phyloP scores from a whole-genome alignment of 2,797 vertebrate genomes.

The Sebastes alutus region DNA sequence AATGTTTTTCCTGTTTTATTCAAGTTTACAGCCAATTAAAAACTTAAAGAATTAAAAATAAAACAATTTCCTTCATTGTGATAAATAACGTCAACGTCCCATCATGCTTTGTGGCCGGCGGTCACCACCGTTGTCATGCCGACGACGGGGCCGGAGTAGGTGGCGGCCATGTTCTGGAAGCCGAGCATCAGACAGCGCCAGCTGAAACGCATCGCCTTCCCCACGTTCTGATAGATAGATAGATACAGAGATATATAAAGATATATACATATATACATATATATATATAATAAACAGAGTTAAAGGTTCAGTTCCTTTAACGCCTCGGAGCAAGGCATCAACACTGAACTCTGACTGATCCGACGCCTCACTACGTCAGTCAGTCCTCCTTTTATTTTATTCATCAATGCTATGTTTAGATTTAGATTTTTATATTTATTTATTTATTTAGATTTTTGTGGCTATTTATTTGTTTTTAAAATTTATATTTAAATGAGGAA shows the following conservation, averaged over 20 bases:
- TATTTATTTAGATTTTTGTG: too few species aligned
- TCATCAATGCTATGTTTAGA: too few species aligned
- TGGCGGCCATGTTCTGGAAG: constrained; percentile 83
- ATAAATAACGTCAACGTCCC: background rate
- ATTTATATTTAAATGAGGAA: background rate
- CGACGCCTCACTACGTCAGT: too few species aligned
- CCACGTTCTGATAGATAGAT: constrained; percentile 76
- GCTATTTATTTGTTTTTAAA: background rate
- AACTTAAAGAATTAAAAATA: too few species aligned
- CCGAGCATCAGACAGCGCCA: constrained; percentile 88
- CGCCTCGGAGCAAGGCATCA: too few species aligned
- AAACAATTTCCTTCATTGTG: background rate
- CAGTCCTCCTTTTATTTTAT: too few species aligned
- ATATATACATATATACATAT: too few species aligned
- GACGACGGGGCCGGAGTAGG: constrained; percentile 81
- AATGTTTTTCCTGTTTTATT: too few species aligned
- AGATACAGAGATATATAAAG: too few species aligned
- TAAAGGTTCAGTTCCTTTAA: background rate
- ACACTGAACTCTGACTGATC: too few species aligned
- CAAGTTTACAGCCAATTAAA: too few species aligned
- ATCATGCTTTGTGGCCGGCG: constrained; percentile 38
- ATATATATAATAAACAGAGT: background rate
- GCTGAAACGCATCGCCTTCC: constrained; percentile 87
- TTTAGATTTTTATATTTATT: too few species aligned
- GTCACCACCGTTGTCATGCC: constrained; percentile 77